Evolutionary conservation across 2,797 vertebrate species (phyloP), one percentile per base, ranked within the genome.

Genomic region (Fistularia commersonii): DNA sequence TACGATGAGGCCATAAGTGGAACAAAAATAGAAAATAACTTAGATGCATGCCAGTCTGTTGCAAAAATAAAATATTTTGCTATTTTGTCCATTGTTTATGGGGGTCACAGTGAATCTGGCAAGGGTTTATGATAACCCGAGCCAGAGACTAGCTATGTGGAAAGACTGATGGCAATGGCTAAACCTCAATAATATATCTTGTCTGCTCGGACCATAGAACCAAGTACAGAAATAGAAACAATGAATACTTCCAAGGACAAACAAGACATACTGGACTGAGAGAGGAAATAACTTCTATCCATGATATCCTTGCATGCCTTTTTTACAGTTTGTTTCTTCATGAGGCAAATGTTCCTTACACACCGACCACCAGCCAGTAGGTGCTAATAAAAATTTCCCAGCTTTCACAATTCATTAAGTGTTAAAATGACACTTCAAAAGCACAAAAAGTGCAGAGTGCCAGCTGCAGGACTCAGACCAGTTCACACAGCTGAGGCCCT

Each of bases 321-420:
- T 64, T 41, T 9, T 11, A 34, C 14, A 38, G 48, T 32, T 13
- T 41, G 9, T 51, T 51, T 48, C 47, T 71, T 48, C 50, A 62
- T 66, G 57, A 77, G 43, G 61, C 64, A 54, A 64, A 74, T 64
- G 23, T 62, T 11, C 14, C 40, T 71, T 39, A 61, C 65, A 73
- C 76, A 62, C 74, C 81, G 74, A 69, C 62, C 11, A 9, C 41
- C 58, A 76, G 63, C 41, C 58, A 76, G 64, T 68, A 66, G 43
- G 11, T 12, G 36, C 51, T 57, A 32, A 54, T 75, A 64, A 84
- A 84, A 80, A 68, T 39, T 35, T 47, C 37, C 11, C 2, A 6
- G 51, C 54, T 72, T 81, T 82, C 64, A 60, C 70, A 72, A 69
- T 75, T 66, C 52, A 77, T 66, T 57, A 73, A 45, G 78, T 78